A percentile compares a stretch with the other conserved stretches of the same genome.
phyloP scores from a whole-genome alignment of 1,140 invertebrate species.

The Muscidifurax raptorellus region DNA sequence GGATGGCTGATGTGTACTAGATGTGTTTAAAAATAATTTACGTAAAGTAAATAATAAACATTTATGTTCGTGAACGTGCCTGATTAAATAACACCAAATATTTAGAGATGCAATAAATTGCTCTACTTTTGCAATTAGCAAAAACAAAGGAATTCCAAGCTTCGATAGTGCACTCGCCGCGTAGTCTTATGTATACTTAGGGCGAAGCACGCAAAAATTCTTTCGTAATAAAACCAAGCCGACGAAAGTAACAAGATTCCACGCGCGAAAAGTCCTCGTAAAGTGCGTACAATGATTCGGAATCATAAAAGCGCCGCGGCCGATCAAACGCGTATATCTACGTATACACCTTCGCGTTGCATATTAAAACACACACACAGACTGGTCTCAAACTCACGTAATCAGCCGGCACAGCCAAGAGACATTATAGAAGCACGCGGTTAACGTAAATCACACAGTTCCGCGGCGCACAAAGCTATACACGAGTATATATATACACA shows the following conservation, averaged over 20 bases:
- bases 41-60: too few species aligned
- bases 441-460: conserved; percentile 17
- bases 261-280: background rate
- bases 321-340: background rate
- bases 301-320: background rate
- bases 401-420: conserved; percentile 2
- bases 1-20: too few species aligned
- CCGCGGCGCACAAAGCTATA: background rate
- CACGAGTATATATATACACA: background rate
- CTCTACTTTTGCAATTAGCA: too few species aligned
- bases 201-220: too few species aligned
- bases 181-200: too few species aligned
- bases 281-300: background rate
- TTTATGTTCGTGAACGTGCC: too few species aligned
- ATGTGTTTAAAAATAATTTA: too few species aligned
- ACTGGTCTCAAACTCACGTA: background rate
- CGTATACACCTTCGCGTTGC: background rate
- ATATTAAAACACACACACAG: background rate
- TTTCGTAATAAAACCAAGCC: background rate
- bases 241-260: background rate
- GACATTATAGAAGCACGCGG: background rate
- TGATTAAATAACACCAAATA: too few species aligned
- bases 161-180: too few species aligned
- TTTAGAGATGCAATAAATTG: too few species aligned
- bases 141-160: too few species aligned